phyloP scores from a whole-genome alignment of 2,797 vertebrate genomes.

The Rhabdomys pumilio region DNA sequence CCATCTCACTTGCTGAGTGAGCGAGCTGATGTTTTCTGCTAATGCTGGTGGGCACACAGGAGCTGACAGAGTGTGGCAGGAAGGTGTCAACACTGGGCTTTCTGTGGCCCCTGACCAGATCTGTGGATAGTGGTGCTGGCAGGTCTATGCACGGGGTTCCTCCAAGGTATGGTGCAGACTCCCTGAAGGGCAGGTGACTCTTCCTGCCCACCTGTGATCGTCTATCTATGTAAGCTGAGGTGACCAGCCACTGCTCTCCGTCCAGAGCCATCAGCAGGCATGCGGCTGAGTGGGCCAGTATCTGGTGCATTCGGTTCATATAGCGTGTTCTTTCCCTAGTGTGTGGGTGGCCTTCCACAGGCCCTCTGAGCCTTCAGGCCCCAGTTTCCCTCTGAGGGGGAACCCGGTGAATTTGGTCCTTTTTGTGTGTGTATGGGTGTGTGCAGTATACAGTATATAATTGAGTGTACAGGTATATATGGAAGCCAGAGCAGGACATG shows the following conservation, averaged over 20 bases:
- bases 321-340: constrained; percentile 38
- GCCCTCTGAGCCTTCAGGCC: not conserved
- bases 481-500: not conserved
- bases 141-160: not conserved
- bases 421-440: not conserved
- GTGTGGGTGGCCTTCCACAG: not conserved
- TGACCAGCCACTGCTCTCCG: rapidly evolving
- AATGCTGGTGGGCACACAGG: not conserved
- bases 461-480: not conserved
- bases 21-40: not conserved
- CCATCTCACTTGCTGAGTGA: not conserved
- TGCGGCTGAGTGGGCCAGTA: not conserved
- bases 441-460: not conserved
- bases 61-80: rapidly evolving
- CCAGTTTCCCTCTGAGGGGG: not conserved
- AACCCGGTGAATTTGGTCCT: not conserved
- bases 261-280: rapidly evolving
- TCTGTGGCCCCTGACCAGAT: not conserved
- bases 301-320: not conserved
- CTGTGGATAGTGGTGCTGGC: not conserved
- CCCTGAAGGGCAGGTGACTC: rapidly evolving
- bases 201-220: too few species aligned
- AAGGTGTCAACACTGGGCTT: not conserved
- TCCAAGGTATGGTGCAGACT: not conserved
- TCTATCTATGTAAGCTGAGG: not conserved